Evolutionary conservation across 1,140 invertebrate species (phyloP), one percentile per base, ranked within the genome.

Genomic region (Gonatopus flavifemur): DNA sequence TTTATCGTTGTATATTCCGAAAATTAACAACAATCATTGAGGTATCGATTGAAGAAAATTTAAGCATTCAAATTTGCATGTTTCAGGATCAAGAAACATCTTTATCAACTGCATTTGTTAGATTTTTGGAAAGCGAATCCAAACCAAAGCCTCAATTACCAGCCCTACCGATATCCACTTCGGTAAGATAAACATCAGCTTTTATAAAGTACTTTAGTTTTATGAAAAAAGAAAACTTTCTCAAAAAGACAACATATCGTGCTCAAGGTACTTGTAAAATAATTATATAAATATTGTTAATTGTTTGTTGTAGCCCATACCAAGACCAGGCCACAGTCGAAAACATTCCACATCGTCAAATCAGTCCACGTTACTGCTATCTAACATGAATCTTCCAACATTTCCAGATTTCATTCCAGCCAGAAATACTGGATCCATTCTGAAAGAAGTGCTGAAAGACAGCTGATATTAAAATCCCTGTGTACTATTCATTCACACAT

Each of bases 121-220:
- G 86, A 66, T 97, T 96, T 76, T 76, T 97, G 56, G 90, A 94
- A 68, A 85, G 81, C 52, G 92, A 94, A 77, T 93, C 91, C 0
- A 84, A 85, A 56, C 90, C 89, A 0, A 82, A 85, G 49, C 70
- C 80, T 10, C 75, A 82, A 36, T 62, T 86, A 5, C 82, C 83
- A 38, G 79, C 86, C 47, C 77, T 89, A 21, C 80, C 85, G 20
- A 83, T 85, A 49, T 67, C 72, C 35, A 71, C 66, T 49, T 61
- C 74, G 33, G 76, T 76, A 67, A 59, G 60, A 51, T 33, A 25
- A 19, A 39, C 1, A 9, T 32, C 45, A 22, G 10, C 45, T 38
- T 21, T 3, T 8, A 30, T 36, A 4, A 42, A 51, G 43, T 0
- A n/a, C 8, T 7, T 13, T 13, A 13, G 15, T 5, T n/a, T 0